Conservation (phyloP, 2,888 invertebrate genomes). For the Standfussiana lucernea region DNA sequence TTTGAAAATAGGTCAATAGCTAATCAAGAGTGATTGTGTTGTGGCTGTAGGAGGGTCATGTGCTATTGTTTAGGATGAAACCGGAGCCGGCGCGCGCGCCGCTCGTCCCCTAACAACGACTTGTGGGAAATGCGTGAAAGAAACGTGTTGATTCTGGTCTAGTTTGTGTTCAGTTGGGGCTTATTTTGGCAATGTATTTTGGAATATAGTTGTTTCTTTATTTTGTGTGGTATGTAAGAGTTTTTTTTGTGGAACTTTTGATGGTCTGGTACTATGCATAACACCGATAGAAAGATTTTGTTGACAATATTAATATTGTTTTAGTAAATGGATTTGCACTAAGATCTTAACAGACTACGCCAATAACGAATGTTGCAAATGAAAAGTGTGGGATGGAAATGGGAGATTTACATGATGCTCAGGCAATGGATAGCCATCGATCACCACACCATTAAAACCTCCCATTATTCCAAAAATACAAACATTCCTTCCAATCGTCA, state of each 20-base stretch:
- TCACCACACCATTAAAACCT: slow-evolving; percentile 45
- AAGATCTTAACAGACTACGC: neutral
- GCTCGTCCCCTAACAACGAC: slow-evolving; percentile 50
- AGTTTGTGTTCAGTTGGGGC: slow-evolving; percentile 48
- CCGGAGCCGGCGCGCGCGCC: slow-evolving; percentile 69
- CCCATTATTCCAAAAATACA: slow-evolving; percentile 44
- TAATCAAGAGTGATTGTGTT: slow-evolving; percentile 82
- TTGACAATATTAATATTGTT: neutral
- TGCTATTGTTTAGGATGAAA: slow-evolving; percentile 74
- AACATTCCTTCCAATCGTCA: slow-evolving; percentile 20
- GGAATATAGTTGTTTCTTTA: neutral
- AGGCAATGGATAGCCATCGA: slow-evolving; percentile 8
- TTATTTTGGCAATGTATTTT: slow-evolving; percentile 26
- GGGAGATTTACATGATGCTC: slow-evolving; percentile 11
- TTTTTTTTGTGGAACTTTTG: neutral
- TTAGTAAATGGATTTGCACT: neutral
- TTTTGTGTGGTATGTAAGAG: neutral
- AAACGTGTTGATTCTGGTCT: slow-evolving; percentile 62
- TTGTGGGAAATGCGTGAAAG: slow-evolving; percentile 66
- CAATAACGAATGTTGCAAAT: neutral
- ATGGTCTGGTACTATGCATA: too few species aligned
- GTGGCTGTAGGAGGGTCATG: slow-evolving; percentile 67
- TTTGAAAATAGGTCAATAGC: slow-evolving; percentile 77
- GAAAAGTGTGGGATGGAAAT: slow-evolving; percentile 2
- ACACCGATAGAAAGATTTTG: neutral